Conservation (phyloP, 2,113 vertebrate genomes). For the Perca flavescens region DNA sequence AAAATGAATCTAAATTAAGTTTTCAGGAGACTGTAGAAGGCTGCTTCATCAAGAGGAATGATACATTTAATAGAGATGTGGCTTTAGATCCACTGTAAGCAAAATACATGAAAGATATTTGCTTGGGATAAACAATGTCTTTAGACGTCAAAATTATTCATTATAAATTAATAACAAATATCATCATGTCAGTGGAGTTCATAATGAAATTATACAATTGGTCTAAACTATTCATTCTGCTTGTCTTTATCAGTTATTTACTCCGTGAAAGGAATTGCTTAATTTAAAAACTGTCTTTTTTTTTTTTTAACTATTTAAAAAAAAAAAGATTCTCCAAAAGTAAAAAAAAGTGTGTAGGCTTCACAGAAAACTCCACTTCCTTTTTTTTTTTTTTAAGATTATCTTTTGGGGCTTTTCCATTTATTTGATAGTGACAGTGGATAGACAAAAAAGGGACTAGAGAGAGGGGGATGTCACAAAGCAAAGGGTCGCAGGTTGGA, state of each 20-base stretch:
- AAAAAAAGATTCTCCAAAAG: no score
- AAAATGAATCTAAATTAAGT: background rate
- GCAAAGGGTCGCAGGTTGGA: no score
- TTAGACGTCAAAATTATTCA: slow-evolving; percentile 40
- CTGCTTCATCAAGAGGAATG: background rate
- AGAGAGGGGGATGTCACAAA: no score
- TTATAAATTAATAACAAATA: slow-evolving; percentile 35
- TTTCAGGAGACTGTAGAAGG: background rate
- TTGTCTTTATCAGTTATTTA: slow-evolving; percentile 30
- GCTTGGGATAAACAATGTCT: slow-evolving; percentile 20
- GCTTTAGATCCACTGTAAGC: background rate
- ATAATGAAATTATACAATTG: slow-evolving; percentile 20
- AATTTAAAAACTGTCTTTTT: background rate
- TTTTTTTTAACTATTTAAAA: no score
- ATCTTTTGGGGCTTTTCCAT: no score
- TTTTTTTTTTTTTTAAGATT: no score
- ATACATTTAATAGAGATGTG: slow-evolving; percentile 11
- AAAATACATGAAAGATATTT: slow-evolving; percentile 14
- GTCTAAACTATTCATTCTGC: background rate
- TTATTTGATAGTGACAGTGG: no score
- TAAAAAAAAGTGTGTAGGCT: background rate
- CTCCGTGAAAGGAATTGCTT: slow-evolving; percentile 16
- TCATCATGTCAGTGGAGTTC: slow-evolving; percentile 24
- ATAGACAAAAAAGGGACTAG: no score
- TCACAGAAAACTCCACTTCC: slow-evolving; percentile 21